Evolutionary conservation across 2,113 vertebrate genomes (phyloP), one percentile per base, ranked within the genome.

Genomic region (Thalassoma bifasciatum): DNA sequence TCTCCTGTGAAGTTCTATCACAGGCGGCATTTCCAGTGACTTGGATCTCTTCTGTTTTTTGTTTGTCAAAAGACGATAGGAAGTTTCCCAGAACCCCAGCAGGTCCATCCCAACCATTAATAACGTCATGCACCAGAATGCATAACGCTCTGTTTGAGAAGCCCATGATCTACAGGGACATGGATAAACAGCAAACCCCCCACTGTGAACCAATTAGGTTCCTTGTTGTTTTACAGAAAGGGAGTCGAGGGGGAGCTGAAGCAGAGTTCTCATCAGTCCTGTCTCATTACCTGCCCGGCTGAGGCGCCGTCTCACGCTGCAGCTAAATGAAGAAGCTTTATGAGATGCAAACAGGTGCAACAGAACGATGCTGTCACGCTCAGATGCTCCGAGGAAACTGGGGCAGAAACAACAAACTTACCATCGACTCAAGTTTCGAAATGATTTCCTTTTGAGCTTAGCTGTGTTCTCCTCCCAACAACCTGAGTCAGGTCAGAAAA

Each of bases 101-200:
- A 83, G 66, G 80, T 75, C 76, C 16, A 40, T 76, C 3, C 14
- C 34, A 24, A 67, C 51, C 69, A 86, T 89, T 83, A 83, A 85
- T 81, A 82, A 76, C 50, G 42, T 66, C 21, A 73, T 52, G 38
- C 21, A 17, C 36, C 78, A 70, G 56, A 61, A 56, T 66, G 47
- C 14, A 1, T 26, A 71, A 59, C 11, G 36, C 53, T 72, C 38
- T 74, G 60, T 75, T 73, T 79, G 77, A 83, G 64, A 64, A 76
- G 71, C 42, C 54, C 24, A 73, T 72, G 76, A 79, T 85, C 79
- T 53, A 56, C 19, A 8, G 74, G 77, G 64, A 79, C 64, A 42
- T 69, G 56, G 70, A 51, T 53, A 60, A 81, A 71, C 72, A 65
- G 34, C 30, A 23, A 46, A 60, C 52, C 38, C 58, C 58, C 80